A percentile compares a stretch with the other conserved stretches of the same genome.
These are phyloP conservation scores for Brachionus paranguensis DNA, from an alignment of 1,140 invertebrate genomes.

Conservation along the genomic window DNA sequence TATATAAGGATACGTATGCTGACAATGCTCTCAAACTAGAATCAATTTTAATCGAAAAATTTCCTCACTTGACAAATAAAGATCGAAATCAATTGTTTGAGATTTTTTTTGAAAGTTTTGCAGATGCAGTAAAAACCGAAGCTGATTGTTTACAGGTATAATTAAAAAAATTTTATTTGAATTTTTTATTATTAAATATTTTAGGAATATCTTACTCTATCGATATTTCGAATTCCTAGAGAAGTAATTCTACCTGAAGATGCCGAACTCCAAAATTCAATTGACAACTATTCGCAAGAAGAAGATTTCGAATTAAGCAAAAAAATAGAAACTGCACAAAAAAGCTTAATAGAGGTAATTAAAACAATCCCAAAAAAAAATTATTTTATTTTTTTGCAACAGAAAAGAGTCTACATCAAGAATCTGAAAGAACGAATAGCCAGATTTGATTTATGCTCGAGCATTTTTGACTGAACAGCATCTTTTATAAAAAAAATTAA, in stretches of 20 bases:
- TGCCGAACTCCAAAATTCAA: neutral
- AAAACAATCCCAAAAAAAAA: neutral
- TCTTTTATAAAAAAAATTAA: too few species aligned
- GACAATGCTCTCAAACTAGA: neutral
- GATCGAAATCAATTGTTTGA: neutral
- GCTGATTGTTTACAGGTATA: neutral
- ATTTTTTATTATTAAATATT: neutral
- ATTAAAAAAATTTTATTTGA: neutral
- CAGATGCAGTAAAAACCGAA: neutral
- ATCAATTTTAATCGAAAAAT: neutral
- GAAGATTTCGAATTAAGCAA: neutral
- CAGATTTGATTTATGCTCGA: neutral
- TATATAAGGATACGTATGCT: neutral
- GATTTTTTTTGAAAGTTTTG: neutral
- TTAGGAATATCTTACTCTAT: neutral
- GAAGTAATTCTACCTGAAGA: neutral
- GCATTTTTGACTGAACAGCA: neutral
- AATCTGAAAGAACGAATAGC: neutral
- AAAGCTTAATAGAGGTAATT: neutral
- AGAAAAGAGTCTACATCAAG: constrained; percentile 5
- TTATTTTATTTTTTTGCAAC: neutral
- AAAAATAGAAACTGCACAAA: neutral
- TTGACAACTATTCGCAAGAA: neutral
- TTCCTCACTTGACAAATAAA: neutral
- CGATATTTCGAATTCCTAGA: neutral